Evolutionary conservation across 2,113 vertebrate species (phyloP).

Genomic region (Motacilla alba): DNA sequence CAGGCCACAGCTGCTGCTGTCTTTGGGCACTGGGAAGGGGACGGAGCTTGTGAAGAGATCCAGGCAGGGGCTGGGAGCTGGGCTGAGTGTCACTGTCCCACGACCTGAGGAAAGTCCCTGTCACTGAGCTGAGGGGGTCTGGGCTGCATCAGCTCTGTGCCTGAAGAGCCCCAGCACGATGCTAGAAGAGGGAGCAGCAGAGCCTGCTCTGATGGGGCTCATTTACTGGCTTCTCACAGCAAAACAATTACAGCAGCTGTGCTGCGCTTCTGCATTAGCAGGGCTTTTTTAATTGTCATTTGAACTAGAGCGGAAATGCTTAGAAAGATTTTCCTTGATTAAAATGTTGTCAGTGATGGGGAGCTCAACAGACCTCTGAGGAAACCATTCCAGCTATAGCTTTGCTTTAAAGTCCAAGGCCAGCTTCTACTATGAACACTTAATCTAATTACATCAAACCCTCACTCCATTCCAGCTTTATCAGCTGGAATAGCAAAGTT

Average conservation of each 20-base stretch:
- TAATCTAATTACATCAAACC: neutral
- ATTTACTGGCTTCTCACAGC: neutral
- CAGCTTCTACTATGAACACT: neutral
- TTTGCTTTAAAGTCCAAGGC: neutral
- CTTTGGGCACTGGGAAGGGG: neutral
- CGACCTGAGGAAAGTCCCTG: neutral
- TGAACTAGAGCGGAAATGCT: neutral
- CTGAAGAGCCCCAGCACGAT: neutral
- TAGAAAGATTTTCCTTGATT: slow-evolving; percentile 17
- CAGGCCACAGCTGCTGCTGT: neutral
- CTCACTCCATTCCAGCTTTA: neutral
- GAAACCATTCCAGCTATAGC: neutral
- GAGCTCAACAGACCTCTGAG: neutral
- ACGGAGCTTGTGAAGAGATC: neutral
- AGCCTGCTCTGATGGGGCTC: neutral
- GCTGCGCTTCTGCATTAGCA: neutral
- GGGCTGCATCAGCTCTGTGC: neutral
- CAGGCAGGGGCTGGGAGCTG: neutral
- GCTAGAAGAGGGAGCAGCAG: neutral
- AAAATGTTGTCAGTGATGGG: neutral
- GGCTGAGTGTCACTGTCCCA: neutral
- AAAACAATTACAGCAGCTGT: neutral
- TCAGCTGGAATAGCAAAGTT: neutral
- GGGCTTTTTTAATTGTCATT: neutral
- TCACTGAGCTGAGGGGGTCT: neutral